These are phyloP conservation scores for Notiomystis cincta DNA, from an alignment of 2,113 vertebrate genomes.

Conservation along the genomic window DNA sequence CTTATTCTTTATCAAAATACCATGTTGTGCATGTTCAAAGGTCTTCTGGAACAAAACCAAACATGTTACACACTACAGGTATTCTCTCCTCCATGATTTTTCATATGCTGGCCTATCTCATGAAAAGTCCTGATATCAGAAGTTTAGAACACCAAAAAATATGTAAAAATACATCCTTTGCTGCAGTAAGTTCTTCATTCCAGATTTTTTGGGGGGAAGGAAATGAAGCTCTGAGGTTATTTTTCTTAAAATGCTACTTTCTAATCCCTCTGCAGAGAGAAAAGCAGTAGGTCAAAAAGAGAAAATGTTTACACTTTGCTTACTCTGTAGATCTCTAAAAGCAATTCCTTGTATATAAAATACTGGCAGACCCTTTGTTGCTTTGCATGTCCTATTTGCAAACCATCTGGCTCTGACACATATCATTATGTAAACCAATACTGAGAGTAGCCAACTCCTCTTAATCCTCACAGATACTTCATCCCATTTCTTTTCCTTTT, in stretches of 20 bases:
- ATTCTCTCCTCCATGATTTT: neutral
- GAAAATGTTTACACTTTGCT: neutral
- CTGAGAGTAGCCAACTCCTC: neutral
- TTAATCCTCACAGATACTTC: neutral
- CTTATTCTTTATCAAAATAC: neutral
- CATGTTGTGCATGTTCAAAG: neutral
- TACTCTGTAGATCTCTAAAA: neutral
- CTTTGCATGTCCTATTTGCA: neutral
- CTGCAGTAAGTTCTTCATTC: neutral
- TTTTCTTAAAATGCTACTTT: neutral
- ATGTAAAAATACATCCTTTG: neutral
- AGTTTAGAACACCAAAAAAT: neutral
- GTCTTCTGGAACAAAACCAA: neutral
- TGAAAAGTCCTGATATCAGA: neutral
- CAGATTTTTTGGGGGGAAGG: neutral
- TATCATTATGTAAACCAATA: neutral
- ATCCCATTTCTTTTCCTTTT: neutral
- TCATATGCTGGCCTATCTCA: neutral
- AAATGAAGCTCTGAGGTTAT: neutral
- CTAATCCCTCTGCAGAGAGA: neutral
- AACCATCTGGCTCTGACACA: neutral
- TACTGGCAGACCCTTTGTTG: neutral
- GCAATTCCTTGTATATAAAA: neutral
- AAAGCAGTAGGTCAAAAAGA: neutral
- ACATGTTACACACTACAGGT: fast-evolving